Conservation (phyloP, 1,140 invertebrate genomes). For the Panagrolaimus sp. region DNA sequence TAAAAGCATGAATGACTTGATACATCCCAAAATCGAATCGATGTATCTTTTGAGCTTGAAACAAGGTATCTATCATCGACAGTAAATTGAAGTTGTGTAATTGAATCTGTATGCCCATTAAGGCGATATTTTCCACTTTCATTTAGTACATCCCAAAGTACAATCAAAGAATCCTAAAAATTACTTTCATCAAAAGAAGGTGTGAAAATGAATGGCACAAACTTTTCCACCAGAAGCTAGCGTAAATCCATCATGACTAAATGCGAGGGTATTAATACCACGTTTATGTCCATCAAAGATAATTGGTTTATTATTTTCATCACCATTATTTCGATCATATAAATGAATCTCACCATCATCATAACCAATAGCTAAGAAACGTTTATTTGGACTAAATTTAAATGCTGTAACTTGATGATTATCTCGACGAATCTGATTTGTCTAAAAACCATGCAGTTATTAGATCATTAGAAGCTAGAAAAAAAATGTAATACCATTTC, state of each 20-base stretch:
- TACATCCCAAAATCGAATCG: conserved; percentile 95
- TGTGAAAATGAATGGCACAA: conserved; percentile 32
- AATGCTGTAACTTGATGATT: conserved; percentile 40
- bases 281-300: conserved; percentile 73
- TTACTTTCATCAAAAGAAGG: too few relatives aligned
- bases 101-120: conserved; percentile 80
- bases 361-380: conserved; percentile 81
- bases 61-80: conserved; percentile 69
- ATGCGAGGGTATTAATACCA: conserved; percentile 73
- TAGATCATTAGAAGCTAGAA: too few relatives aligned
- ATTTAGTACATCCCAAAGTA: conserved; percentile 87
- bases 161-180: conserved; percentile 63
- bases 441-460: too few relatives aligned
- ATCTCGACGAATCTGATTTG: conserved; percentile 32
- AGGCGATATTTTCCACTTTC: conserved; percentile 80
- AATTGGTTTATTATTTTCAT: conserved; percentile 73
- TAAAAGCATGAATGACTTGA: conserved; percentile 89
- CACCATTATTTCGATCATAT: conserved; percentile 64
- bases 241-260: conserved; percentile 72
- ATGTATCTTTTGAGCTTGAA: conserved; percentile 83
- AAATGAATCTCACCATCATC: conserved; percentile 78
- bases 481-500: conserved; percentile 78
- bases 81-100: conserved; percentile 82
- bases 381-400: conserved; percentile 61
- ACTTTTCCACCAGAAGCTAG: conserved; percentile 81